Percentiles rank a stretch among this genome's conserved stretches.
Conservation (phyloP, 2,113 vertebrate species). For the Manacus vitellinus region DNA sequence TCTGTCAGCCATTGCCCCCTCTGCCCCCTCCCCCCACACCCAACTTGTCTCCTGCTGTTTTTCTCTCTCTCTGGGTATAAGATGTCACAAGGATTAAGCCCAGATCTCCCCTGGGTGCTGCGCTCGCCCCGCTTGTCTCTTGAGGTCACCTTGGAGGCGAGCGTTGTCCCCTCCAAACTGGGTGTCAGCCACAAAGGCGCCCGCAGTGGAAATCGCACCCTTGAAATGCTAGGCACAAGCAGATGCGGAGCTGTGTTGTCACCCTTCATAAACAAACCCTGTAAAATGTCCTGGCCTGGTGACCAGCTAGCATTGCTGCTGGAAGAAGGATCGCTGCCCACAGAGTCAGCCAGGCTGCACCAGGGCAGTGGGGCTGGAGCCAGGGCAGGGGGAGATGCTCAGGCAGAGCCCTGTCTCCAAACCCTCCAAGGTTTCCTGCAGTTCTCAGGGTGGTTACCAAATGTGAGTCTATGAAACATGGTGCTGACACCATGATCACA, state of each 20-base stretch:
- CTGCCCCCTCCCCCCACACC: background rate
- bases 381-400: background rate
- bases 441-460: background rate
- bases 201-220: background rate
- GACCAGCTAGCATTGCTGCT: background rate
- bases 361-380: background rate
- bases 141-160: background rate
- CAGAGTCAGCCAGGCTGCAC: background rate
- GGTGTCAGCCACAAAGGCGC: background rate
- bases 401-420: background rate
- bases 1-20: background rate
- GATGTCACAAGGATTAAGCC: slow-evolving; percentile 32
- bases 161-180: background rate
- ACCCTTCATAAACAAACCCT: background rate
- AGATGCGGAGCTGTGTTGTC: background rate
- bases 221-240: fast-evolving
- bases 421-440: background rate
- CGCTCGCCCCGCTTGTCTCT: background rate
- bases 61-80: slow-evolving; percentile 18
- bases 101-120: slow-evolving; percentile 2
- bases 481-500: fast-evolving
- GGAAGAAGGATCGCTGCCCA: background rate
- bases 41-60: slow-evolving; percentile 14
- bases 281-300: background rate
- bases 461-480: fast-evolving